phyloP scores from a whole-genome alignment of 2,888 invertebrate species.

The Mimas tiliae region DNA sequence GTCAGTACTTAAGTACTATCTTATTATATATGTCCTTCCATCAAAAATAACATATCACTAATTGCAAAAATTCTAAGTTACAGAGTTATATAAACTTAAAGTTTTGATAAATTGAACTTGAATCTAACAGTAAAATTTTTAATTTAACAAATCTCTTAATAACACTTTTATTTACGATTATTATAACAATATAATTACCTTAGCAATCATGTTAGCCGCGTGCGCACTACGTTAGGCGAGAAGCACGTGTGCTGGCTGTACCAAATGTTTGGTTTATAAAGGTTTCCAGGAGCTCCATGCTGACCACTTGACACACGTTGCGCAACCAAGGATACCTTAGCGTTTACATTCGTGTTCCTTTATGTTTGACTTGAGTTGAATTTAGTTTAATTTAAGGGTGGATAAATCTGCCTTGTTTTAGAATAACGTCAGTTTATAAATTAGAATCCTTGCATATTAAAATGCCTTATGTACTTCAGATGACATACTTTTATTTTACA shows the following conservation, averaged over 20 bases:
- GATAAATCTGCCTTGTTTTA: background rate
- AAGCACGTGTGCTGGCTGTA: conserved; percentile 62
- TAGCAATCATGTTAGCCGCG: conserved; percentile 74
- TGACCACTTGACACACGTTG: conserved; percentile 70
- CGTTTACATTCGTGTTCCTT: conserved; percentile 25
- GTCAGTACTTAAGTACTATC: too few species aligned
- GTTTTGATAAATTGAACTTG: background rate
- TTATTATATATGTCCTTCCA: too few species aligned
- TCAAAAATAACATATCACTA: too few species aligned
- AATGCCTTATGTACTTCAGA: too few species aligned
- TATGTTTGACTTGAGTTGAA: conserved; percentile 13
- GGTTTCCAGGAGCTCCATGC: conserved; percentile 38
- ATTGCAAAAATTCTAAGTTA: background rate
- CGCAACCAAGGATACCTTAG: conserved; percentile 65
- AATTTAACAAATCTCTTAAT: too few species aligned
- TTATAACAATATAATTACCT: conserved; percentile 55
- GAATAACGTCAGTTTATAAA: background rate
- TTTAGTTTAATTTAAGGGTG: conserved; percentile 3
- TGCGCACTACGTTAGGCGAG: conserved; percentile 52
- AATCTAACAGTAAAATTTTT: too few species aligned
- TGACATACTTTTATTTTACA: too few species aligned
- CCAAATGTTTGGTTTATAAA: conserved; percentile 59
- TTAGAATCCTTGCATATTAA: background rate
- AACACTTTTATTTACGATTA: too few species aligned
- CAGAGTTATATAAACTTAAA: background rate